Evolutionary conservation across 2,113 vertebrate species (phyloP).

Genomic region (Cryptomyrus ogoouensis): DNA sequence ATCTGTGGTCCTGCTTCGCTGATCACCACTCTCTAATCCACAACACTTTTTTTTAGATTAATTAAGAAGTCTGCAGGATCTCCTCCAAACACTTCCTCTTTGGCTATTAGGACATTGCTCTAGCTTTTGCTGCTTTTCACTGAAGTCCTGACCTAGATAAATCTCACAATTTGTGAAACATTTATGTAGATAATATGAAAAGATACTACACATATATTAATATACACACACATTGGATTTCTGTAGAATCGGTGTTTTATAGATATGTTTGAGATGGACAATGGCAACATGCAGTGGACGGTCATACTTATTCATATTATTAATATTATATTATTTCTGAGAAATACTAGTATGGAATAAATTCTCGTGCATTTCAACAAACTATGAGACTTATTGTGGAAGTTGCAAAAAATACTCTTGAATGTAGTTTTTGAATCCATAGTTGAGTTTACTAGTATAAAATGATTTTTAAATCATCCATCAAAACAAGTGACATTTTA

Average conservation of each 20-base stretch:
- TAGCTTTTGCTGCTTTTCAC: not conserved
- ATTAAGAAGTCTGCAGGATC: constrained; percentile 3
- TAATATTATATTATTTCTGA: not conserved
- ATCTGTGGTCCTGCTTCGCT: constrained; percentile 5
- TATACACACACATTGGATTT: not conserved
- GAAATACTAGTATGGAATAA: not conserved
- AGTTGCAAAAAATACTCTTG: not conserved
- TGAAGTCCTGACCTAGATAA: constrained; percentile 5
- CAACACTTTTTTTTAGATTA: constrained; percentile 1
- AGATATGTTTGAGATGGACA: not conserved
- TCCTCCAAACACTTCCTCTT: not conserved
- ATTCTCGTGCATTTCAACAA: not conserved
- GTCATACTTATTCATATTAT: not conserved
- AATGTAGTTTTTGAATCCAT: not conserved
- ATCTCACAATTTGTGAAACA: not conserved
- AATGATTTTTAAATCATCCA: not conserved
- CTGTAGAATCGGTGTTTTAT: not conserved
- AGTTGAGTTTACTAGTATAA: not conserved
- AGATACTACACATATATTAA: not conserved
- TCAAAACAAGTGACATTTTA: not conserved
- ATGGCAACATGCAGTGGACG: not conserved
- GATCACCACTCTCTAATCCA: constrained; percentile 8
- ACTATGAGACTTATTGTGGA: not conserved
- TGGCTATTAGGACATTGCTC: not conserved
- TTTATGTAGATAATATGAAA: not conserved